A percentile compares a stretch with the other conserved stretches of the same genome.
phyloP scores from a whole-genome alignment of 2,113 vertebrate species.

The Camelus dromedarius region DNA sequence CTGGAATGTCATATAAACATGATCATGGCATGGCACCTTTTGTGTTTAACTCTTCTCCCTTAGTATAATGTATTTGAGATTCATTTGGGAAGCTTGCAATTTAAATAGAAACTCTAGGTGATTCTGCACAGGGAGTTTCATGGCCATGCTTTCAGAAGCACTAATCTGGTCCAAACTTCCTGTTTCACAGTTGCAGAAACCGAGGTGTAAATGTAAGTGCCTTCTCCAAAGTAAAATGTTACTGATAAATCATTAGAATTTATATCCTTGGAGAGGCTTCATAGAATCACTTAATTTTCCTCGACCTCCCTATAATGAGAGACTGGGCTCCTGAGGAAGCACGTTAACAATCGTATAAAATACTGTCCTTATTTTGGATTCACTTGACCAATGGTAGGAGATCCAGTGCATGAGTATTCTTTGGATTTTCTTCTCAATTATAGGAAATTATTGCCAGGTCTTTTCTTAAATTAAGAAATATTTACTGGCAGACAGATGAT shows the following conservation, averaged over 20 bases:
- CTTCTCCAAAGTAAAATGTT: conserved; percentile 20
- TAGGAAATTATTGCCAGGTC: background rate
- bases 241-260: background rate
- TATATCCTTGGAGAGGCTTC: background rate
- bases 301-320: background rate
- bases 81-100: background rate
- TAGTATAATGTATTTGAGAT: background rate
- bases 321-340: background rate
- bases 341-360: background rate
- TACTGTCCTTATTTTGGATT: conserved; percentile 29
- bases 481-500: background rate
- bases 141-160: background rate
- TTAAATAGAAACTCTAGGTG: background rate
- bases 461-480: conserved; percentile 35
- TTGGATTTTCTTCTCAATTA: conserved; percentile 42
- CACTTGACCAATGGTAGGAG: background rate
- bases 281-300: background rate
- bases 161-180: background rate
- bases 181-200: conserved; percentile 10
- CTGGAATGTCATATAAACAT: background rate
- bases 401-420: background rate
- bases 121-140: background rate
- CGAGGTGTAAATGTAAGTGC: background rate
- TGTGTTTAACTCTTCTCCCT: background rate
- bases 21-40: background rate